These are phyloP conservation scores for Cynopterus brachyotis DNA, from an alignment of 2,113 vertebrate species.

Conservation along the genomic window DNA sequence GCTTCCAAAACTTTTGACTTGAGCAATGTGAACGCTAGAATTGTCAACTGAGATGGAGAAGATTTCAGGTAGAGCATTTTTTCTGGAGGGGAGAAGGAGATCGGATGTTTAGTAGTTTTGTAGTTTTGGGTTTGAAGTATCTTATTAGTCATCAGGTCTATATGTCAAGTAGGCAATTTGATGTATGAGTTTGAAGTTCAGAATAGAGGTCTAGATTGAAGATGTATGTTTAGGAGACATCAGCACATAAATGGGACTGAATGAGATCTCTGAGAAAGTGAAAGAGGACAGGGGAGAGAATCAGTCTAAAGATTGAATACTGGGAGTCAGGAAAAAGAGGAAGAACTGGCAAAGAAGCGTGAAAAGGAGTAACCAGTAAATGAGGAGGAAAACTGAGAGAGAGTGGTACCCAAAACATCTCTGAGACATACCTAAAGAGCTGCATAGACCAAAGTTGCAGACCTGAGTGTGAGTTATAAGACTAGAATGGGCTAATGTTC, in stretches of 20 bases:
- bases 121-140: not conserved
- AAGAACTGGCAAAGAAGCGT: not conserved
- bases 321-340: not conserved
- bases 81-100: not conserved
- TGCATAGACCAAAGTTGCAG: not conserved
- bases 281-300: not conserved
- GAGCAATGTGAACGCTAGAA: not conserved
- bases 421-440: not conserved
- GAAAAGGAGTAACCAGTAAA: not conserved
- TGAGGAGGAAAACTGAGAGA: not conserved
- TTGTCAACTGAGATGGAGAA: not conserved
- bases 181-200: not conserved
- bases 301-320: not conserved
- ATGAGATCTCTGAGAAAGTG: not conserved
- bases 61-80: not conserved
- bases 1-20: not conserved
- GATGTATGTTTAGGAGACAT: not conserved
- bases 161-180: not conserved
- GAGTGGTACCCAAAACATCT: not conserved
- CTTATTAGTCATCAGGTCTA: not conserved
- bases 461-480: not conserved
- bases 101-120: not conserved
- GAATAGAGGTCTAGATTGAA: not conserved
- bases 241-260: not conserved
- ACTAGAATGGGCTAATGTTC: not conserved